phyloP scores from a whole-genome alignment of 53 echinoderm and acorn worm species.

The Echinometra lucunter region DNA sequence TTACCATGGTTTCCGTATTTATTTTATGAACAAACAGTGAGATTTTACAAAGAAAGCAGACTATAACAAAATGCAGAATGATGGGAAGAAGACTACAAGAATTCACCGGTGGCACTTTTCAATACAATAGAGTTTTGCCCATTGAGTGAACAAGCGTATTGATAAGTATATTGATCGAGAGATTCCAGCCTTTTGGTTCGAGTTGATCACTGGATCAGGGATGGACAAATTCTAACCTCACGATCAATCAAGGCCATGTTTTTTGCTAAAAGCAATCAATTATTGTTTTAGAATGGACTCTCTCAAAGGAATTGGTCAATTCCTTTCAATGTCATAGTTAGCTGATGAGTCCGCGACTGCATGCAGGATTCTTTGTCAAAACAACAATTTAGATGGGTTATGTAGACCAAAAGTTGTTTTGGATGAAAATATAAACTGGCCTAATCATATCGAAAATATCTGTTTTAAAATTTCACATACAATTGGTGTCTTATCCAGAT shows the following conservation, averaged over 20 bases:
- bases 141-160: not conserved
- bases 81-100: not conserved
- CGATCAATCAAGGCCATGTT: constrained; percentile 14
- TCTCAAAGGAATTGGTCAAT: not conserved
- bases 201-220: not conserved
- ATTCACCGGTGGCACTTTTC: not conserved
- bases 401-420: too few relatives aligned
- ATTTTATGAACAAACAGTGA: not conserved
- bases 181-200: not conserved
- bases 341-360: not conserved
- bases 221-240: not conserved
- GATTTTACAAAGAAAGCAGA: not conserved
- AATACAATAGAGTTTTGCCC: not conserved
- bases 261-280: constrained; percentile 10
- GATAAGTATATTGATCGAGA: not conserved
- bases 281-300: not conserved
- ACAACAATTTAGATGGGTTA: not conserved
- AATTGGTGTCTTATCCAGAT: too few relatives aligned
- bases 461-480: too few relatives aligned
- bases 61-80: not conserved
- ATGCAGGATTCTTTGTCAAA: not conserved
- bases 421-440: too few relatives aligned
- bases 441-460: too few relatives aligned
- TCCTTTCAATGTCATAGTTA: not conserved
- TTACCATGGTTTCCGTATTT: not conserved